Evolutionary conservation across 2,113 vertebrate genomes (phyloP).

Genomic region (Zosterops lateralis): DNA sequence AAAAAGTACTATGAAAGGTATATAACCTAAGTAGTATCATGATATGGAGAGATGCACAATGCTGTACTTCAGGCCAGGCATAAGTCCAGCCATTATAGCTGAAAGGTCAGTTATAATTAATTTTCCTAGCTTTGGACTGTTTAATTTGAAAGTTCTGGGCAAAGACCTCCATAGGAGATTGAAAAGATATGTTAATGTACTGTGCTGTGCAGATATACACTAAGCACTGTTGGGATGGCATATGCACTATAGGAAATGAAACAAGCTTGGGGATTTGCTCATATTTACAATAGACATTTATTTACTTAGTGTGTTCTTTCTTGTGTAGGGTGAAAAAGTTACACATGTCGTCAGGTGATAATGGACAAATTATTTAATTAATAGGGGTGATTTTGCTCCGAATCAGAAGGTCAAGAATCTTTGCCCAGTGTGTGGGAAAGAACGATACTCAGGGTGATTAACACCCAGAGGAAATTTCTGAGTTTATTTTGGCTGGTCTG

Average conservation of each 20-base stretch:
- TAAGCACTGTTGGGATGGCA: background rate
- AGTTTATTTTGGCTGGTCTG: conserved; percentile 56
- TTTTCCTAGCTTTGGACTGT: background rate
- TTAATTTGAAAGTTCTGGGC: background rate
- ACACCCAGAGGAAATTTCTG: conserved; percentile 51
- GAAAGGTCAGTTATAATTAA: background rate
- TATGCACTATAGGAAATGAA: background rate
- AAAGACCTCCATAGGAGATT: background rate
- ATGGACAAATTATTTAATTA: conserved; percentile 58
- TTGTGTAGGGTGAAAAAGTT: conserved; percentile 17
- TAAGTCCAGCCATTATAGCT: background rate
- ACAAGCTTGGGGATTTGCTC: background rate
- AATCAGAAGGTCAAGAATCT: conserved; percentile 33
- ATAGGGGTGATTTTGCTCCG: background rate
- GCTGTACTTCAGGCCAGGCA: background rate
- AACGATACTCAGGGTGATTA: conserved; percentile 17
- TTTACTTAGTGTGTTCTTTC: background rate
- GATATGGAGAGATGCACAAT: background rate
- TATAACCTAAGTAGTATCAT: background rate
- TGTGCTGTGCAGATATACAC: background rate
- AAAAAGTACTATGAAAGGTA: background rate
- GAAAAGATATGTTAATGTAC: background rate
- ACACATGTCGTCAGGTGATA: conserved; percentile 20
- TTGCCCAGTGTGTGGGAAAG: conserved; percentile 24
- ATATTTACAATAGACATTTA: background rate